Evolutionary conservation across 2,888 invertebrate genomes (phyloP), one percentile per base, ranked within the genome.

Genomic region (Rotaria magnacalcarata): DNA sequence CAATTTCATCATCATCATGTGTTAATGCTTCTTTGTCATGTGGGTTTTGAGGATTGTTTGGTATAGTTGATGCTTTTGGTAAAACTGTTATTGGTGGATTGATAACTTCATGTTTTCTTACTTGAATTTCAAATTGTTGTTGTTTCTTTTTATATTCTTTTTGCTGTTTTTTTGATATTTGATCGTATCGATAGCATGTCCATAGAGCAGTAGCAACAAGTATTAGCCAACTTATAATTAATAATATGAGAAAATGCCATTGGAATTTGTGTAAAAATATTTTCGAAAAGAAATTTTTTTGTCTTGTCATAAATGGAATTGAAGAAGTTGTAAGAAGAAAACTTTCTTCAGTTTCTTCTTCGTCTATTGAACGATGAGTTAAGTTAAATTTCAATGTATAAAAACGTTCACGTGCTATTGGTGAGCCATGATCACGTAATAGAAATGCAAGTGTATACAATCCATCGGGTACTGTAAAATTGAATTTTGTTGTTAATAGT

Each of bases 1-100:
- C 80, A 11, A 80, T 47, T 47, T 80, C 80, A 47, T 80, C 80
- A n/a, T 80, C 80, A 24, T 80, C 47, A 8, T 80, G 80, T 43
- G 80, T 80, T 47, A 80, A 80, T 24, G 43, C 47, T 80, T 21
- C 47, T 47, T 80, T 47, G 8, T 21, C 47, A 80, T 41, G 16
- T 24, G 21, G n/a, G 19, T 24, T 8, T n/a, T 80, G 43, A 10
- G 80, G 47, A 80, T 80, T 47, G 14, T n/a, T 24, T 47, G 80
- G 43, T n/a, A 47, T 1, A 8, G 43, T n/a, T 47, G n/a, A 24
- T 47, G 80, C n/a, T 80, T 80, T 43, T n/a, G 43, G 80, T n/a
- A 47, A n/a, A 34, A 19, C 5, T 34, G 19, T 5, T 1, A 6
- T 19, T 11, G 43, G 7, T 11, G 24, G 47, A 80, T 14, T 47